These are phyloP conservation scores for Procavia capensis DNA, from an alignment of 2,113 vertebrate species.

Conservation along the genomic window DNA sequence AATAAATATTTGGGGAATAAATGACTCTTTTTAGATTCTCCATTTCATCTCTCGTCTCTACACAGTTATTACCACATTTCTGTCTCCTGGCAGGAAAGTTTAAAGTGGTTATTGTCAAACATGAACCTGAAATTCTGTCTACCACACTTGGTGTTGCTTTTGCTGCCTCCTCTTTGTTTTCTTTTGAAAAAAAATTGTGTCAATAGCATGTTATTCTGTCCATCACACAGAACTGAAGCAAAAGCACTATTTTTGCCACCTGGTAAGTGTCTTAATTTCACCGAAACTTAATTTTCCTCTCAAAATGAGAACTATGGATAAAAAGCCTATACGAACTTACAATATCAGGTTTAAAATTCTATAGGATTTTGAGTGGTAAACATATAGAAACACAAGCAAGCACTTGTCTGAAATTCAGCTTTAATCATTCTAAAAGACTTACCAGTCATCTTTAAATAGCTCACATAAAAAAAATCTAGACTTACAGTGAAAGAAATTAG, in stretches of 20 bases:
- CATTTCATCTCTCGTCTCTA: background rate
- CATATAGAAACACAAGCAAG: background rate
- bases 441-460: background rate
- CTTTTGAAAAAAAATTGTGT: too few species aligned
- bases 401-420: background rate
- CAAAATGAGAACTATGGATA: background rate
- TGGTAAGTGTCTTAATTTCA: background rate
- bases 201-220: background rate
- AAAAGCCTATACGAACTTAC: background rate
- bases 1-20: background rate
- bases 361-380: background rate
- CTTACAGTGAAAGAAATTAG: constrained; percentile 5
- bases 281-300: background rate
- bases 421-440: constrained; percentile 6
- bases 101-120: constrained; percentile 35
- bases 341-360: background rate
- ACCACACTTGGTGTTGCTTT: background rate
- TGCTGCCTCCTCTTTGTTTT: too few species aligned
- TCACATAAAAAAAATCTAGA: background rate
- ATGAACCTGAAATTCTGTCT: background rate
- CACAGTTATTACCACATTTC: background rate
- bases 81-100: background rate
- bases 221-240: background rate
- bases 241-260: background rate
- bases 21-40: background rate